A percentile compares a stretch with the other conserved stretches of the same genome.
Conservation (phyloP, 2,888 invertebrate genomes). For the Thecophora atra region DNA sequence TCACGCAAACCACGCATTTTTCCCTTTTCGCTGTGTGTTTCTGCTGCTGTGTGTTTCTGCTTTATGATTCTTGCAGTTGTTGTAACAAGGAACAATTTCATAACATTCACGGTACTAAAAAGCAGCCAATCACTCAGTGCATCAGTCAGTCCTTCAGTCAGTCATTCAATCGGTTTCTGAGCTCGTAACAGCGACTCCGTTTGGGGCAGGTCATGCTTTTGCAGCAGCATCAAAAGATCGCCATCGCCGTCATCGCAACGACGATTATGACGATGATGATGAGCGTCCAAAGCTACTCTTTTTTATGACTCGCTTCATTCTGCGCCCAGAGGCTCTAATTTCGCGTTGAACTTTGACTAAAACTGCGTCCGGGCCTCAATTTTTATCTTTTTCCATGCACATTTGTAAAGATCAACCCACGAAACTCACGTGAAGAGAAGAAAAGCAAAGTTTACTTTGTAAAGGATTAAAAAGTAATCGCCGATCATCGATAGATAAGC, state of each 20-base stretch:
- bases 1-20: conserved; percentile 63
- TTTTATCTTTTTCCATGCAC: neutral
- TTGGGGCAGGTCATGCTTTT: conserved; percentile 14
- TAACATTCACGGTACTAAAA: neutral
- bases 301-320: conserved; percentile 5
- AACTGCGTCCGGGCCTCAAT: conserved; percentile 6
- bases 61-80: conserved; percentile 3
- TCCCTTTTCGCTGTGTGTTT: conserved; percentile 2
- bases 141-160: no score
- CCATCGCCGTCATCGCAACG: neutral
- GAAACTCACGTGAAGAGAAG: no score
- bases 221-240: neutral
- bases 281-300: neutral
- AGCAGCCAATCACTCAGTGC: neutral
- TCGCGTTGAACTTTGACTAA: conserved; percentile 22
- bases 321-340: conserved; percentile 29
- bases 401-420: no score
- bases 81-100: neutral
- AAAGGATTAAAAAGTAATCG: no score
- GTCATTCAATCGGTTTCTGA: neutral
- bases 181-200: neutral
- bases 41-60: neutral
- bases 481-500: no score
- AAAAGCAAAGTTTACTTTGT: no score
- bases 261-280: neutral